Evolutionary conservation across 2,888 invertebrate genomes (phyloP), one percentile per base, ranked within the genome.

Genomic region (Shargacucullia verbasci): DNA sequence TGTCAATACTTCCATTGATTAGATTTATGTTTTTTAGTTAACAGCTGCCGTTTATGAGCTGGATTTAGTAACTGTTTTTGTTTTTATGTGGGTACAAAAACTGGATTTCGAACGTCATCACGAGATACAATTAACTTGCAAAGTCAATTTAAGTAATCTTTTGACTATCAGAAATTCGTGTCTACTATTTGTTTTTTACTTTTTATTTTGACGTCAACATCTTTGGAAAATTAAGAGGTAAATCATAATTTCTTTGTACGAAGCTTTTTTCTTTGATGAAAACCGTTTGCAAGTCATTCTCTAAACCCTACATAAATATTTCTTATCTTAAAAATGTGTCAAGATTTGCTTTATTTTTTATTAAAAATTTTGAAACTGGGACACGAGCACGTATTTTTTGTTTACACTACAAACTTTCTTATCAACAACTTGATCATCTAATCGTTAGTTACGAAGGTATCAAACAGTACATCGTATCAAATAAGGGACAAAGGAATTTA

Each of bases 1-100:
- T 77, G 67, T 77, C 76, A 80, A 74, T 68, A 72, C 63, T 54
- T 43, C 59, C 52, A 54, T 70, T 58, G 65, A 71, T 74, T 70
- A 20, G 34, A 41, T 52, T 50, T 13, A 9, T 57, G 27, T 49
- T 59, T 56, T 62, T 60, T 27, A 35, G 49, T 59, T 14, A 63
- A 60, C 68, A 68, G 50, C 60, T 53, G 66, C 47, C 65, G 59
- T 41, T 68, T 56, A 59, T 57, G 47, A 37, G 15, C 33, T 14
- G 43, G 41, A 25, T 56, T 54, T 41, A n/a, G 39, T 38, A 38
- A 11, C n/a, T 33, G 3, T n/a, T 44, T 8, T 37, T 34, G 7
- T 10, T 29, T 34, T 12, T 52, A 12, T 48, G 41, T 33, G n/a
- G 15, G 37, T 39, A 63, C 33, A 43, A 49, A 47, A 64, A 35